Evolutionary conservation across 2,888 invertebrate genomes (phyloP).

Genomic region (Zelleria hepariella): DNA sequence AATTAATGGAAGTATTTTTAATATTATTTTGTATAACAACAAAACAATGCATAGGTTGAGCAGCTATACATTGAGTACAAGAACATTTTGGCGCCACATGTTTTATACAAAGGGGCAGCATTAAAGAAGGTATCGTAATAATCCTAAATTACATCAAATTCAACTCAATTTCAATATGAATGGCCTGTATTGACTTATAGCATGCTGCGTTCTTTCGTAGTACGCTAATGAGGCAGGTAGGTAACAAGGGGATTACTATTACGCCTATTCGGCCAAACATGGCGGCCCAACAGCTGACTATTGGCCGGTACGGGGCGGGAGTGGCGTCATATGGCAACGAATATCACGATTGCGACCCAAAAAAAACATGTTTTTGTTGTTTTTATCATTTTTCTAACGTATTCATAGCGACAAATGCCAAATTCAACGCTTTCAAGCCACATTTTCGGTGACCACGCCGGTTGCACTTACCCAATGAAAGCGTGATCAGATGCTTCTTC

Average conservation of each 20-base stretch:
- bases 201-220: conserved; percentile 26
- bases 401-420: neutral
- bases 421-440: neutral
- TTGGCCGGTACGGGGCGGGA: conserved; percentile 62
- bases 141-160: neutral
- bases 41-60: too few relatives aligned
- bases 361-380: neutral
- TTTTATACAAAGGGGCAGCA: too few relatives aligned
- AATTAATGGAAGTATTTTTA: too few relatives aligned
- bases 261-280: conserved; percentile 72
- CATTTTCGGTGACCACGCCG: conserved; percentile 54
- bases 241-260: conserved; percentile 44
- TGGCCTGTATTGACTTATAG: conserved; percentile 30
- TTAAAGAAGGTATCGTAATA: neutral
- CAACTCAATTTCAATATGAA: conserved; percentile 27
- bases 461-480: conserved; percentile 63
- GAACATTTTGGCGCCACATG: neutral
- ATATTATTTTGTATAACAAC: too few relatives aligned
- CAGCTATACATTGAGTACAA: too few relatives aligned
- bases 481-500: conserved; percentile 71
- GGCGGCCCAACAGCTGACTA: conserved; percentile 73
- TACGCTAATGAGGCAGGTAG: conserved; percentile 32
- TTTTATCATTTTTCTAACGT: neutral
- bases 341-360: conserved; percentile 18
- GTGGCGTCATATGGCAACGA: conserved; percentile 44